Evolutionary conservation across 2,888 invertebrate genomes (phyloP).

Genomic region (Sussaba pulchella): DNA sequence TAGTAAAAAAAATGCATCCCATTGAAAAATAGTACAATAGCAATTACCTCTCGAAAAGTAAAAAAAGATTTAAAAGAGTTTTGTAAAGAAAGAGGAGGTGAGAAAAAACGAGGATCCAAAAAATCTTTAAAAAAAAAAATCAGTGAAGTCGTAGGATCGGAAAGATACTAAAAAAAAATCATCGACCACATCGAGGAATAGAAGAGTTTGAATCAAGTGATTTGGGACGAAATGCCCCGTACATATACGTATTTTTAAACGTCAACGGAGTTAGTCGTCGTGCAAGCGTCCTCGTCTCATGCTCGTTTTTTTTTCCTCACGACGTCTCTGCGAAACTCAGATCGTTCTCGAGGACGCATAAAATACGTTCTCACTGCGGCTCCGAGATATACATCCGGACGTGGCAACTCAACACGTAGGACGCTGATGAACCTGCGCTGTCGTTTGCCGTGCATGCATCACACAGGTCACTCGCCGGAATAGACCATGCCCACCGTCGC

Average conservation of each 20-base stretch:
- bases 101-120: no score
- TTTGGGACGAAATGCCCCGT: no score
- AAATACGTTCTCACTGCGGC: neutral
- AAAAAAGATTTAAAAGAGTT: no score
- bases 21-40: no score
- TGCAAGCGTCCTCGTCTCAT: neutral
- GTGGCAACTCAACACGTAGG: neutral
- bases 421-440: constrained; percentile 42
- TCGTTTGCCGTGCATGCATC: neutral
- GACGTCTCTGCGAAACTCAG: constrained; percentile 16
- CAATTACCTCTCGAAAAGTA: no score
- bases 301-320: neutral
- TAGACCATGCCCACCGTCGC: neutral
- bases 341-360: constrained; percentile 19
- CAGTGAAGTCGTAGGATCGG: no score
- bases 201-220: no score
- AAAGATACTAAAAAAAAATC: no score
- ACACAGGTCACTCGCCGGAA: neutral
- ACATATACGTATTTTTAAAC: neutral
- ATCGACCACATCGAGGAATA: no score
- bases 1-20: no score
- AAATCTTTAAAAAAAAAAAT: no score
- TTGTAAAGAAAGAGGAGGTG: no score
- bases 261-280: constrained; percentile 13
- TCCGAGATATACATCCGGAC: constrained; percentile 29